A percentile compares a stretch with the other conserved stretches of the same genome.
Conservation (phyloP, 37 sponge, comb jelly and placozoan species). For the Bolinopsis microptera region DNA sequence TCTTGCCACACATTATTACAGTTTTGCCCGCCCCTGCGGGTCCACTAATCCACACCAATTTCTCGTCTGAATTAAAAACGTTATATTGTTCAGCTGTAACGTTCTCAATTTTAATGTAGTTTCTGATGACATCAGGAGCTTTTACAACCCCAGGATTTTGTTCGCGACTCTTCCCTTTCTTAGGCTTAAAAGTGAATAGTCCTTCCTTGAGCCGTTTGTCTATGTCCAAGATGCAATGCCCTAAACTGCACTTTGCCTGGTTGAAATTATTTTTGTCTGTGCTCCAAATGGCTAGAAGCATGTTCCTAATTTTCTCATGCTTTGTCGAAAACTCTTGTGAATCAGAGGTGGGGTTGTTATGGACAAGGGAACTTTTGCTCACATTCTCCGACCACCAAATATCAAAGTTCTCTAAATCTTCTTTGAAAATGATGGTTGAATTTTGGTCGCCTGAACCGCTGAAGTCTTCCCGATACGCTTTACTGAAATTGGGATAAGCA, state of each 20-base stretch:
- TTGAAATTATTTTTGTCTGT: background rate
- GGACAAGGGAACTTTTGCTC: no score
- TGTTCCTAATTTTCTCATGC: no score
- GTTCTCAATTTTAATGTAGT: background rate
- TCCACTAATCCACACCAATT: background rate
- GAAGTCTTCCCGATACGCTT: background rate
- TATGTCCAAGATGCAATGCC: background rate
- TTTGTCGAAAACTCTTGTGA: no score
- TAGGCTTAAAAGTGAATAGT: background rate
- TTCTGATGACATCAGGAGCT: background rate
- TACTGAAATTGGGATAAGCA: background rate
- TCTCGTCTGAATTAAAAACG: background rate
- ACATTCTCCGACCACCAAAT: background rate
- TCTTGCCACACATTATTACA: background rate
- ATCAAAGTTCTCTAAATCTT: background rate
- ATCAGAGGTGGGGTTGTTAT: no score
- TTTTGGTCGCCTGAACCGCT: background rate
- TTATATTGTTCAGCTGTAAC: background rate
- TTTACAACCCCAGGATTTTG: background rate
- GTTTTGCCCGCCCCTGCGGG: background rate
- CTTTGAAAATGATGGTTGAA: background rate
- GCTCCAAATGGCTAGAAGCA: background rate
- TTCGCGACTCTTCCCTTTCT: background rate
- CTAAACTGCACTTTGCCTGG: background rate
- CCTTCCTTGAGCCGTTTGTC: background rate